Evolutionary conservation across 1,140 invertebrate genomes (phyloP), one percentile per base, ranked within the genome.

Genomic region (Bactericera cockerelli): DNA sequence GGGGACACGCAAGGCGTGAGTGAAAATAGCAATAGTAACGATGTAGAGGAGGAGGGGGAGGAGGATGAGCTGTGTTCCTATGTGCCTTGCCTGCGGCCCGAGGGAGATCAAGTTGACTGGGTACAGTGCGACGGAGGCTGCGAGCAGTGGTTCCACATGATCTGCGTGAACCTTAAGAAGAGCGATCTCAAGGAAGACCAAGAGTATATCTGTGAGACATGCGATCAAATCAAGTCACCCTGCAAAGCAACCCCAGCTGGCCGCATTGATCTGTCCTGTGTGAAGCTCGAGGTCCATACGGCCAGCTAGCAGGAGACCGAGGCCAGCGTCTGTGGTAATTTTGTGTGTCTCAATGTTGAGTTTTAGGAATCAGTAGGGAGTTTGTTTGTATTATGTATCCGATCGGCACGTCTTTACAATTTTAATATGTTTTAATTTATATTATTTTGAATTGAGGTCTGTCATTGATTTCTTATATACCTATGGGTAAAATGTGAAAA

Each of bases 71-170:
- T 87, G 66, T 92, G 90, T 71, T 86, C 89, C 2, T 89, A 89
- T 1, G 72, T 76, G 19, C 81, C 77, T 63, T 94, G 91, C 70
- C 71, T 87, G 39, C 79, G 83, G 69, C 87, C 87, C 21, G 81
- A 81, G 33, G 81, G 81, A 81, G 83, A 86, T 39, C 84, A 90
- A 71, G 89, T 96, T 13, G 88, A 94, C 70, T 98, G 94, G 93
- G 90, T 97, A 55, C 91, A 96, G 68, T 98, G 93, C 74, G 93
- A 98, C 70, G 86, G 86, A 21, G 86, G 85, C 13, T 97, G 93
- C 74, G 87, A 95, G 67, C 81, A 85, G 64, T 97, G 93, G 93
- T 96, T 93, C 73, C 94, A 98, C 72, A 87, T 95, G 78, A 80
- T 88, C 62, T 98, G 94, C 73, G 87, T 96, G 26, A 92, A 92